phyloP scores from a whole-genome alignment of 2,888 invertebrate genomes.

The Bombylius discolor region DNA sequence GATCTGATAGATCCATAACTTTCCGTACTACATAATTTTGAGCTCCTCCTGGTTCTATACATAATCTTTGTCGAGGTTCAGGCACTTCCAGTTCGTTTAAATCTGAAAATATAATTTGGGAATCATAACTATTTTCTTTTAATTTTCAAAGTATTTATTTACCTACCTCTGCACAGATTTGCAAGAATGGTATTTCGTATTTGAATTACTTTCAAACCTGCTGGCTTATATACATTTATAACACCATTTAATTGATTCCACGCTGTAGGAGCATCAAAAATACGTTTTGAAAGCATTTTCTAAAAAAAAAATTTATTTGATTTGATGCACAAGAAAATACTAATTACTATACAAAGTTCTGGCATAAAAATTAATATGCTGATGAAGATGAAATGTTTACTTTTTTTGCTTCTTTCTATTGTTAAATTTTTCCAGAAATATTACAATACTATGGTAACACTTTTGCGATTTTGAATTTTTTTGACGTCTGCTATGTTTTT shows the following conservation, averaged over 20 bases:
- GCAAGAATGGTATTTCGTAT: slow-evolving; percentile 45
- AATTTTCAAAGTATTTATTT: too few species aligned
- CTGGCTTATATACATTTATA: slow-evolving; percentile 67
- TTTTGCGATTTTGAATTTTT: too few species aligned
- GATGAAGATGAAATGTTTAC: too few species aligned
- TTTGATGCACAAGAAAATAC: too few species aligned
- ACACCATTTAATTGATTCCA: slow-evolving; percentile 61
- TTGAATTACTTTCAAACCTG: slow-evolving; percentile 41
- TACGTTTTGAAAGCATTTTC: neutral
- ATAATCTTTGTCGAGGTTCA: slow-evolving; percentile 44
- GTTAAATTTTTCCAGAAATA: too few species aligned
- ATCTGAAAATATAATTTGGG: slow-evolving; percentile 39
- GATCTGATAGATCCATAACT: slow-evolving; percentile 57
- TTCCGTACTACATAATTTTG: slow-evolving; percentile 44
- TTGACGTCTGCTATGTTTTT: too few species aligned
- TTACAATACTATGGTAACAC: too few species aligned
- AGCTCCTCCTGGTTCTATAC: slow-evolving; percentile 52
- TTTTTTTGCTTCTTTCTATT: too few species aligned
- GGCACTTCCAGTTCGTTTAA: slow-evolving; percentile 55
- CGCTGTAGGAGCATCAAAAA: slow-evolving; percentile 39
- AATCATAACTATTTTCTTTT: too few species aligned
- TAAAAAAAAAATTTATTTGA: too few species aligned
- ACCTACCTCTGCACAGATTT: slow-evolving; percentile 56
- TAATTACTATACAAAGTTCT: too few species aligned
- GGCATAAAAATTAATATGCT: too few species aligned